Base-by-base conservation (phyloP, 2,113 vertebrate species). In the Buteo buteo region DNA sequence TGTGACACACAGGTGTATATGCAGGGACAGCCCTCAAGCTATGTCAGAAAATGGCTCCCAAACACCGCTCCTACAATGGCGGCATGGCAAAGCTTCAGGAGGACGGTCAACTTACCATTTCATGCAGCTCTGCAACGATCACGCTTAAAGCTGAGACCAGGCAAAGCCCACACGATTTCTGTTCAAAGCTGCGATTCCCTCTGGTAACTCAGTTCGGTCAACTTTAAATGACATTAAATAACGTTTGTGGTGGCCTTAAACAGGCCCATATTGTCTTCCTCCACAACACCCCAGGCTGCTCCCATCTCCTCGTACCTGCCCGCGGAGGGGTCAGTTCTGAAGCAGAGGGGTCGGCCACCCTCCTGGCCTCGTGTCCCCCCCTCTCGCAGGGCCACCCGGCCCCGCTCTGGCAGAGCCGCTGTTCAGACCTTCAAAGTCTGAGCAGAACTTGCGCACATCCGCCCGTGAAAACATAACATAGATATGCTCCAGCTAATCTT, bases 401-500 rank as follows among this genome's bases (percentile, higher is more conserved):
- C 52, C 52, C 16, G 16, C 26, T 54, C 26, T 52, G 29, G 54
- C 45, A 76, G 32, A 87, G 45, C 47, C 71, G 34, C 52, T 90
- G 19, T 22, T 67, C 86, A 82, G 69, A 71, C 32, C 32, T 82
- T 76, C 77, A 49, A 31, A 76, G 44, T 44, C 61, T 26, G 54
- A 44, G 52, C 59, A 91, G 84, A 94, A 91, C 38, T 52, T 59
- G 64, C 65, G 57, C 50, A 61, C 21, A 61, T 82, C 40, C 90
- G 57, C 44, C 61, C 80, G 52, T 69, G 26, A 72, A 89, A 94
- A 86, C n/a, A 28, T 7, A 91, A 62, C 13, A 16, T 10, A 82
- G 81, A 82, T 87, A 93, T 8, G 44, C 21, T 49, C 54, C 77
- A 76, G 36, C 47, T 94, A 87, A 90, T 94, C 91, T 89, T 86